A percentile compares a stretch with the other conserved stretches of the same genome.
Evolutionary conservation across 2,113 vertebrate species (phyloP).

Genomic region (Fulica atra): DNA sequence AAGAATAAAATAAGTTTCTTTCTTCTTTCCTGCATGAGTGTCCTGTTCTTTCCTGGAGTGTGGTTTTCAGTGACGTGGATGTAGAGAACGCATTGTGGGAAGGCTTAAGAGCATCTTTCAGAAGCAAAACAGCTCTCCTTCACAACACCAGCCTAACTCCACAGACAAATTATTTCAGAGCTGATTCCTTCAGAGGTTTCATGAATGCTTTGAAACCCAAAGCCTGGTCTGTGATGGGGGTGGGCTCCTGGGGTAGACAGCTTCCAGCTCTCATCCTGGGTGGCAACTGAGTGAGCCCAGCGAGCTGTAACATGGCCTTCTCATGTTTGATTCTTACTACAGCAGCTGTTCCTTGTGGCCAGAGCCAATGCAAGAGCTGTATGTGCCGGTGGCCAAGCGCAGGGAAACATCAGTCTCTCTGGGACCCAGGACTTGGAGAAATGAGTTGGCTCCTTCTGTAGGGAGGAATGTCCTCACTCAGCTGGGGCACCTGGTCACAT

Average conservation of each 20-base stretch:
- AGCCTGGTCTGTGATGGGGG: background rate
- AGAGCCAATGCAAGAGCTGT: background rate
- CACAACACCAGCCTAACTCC: background rate
- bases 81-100: background rate
- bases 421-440: background rate
- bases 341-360: background rate
- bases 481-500: background rate
- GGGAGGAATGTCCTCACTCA: background rate
- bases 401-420: background rate
- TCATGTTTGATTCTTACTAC: background rate
- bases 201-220: background rate
- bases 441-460: background rate
- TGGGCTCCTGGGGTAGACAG: background rate
- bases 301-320: background rate
- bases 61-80: background rate
- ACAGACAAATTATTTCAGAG: background rate
- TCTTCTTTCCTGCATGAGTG: constrained; percentile 49
- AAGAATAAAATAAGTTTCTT: constrained; percentile 73
- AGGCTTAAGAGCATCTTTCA: background rate
- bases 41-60: constrained; percentile 21
- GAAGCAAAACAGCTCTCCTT: background rate
- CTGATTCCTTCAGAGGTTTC: background rate
- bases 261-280: background rate
- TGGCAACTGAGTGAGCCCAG: background rate
- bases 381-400: background rate